phyloP scores from a whole-genome alignment of 35 echinoderm and acorn worm genomes.

The Hemicentrotus pulcherrimus region DNA sequence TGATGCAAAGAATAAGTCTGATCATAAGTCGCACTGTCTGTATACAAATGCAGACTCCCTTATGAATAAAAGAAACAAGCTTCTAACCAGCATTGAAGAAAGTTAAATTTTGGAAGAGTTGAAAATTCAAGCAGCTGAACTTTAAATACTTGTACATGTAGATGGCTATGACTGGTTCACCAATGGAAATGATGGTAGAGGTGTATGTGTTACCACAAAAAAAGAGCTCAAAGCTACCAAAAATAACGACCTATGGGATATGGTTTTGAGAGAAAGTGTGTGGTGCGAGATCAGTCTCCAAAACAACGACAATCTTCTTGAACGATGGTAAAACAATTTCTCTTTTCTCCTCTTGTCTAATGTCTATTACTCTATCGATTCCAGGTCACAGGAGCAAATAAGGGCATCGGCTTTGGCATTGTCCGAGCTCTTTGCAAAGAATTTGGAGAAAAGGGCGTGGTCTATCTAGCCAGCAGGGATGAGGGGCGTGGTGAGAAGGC shows the following conservation, averaged over 20 bases:
- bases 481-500: slow-evolving; percentile 65
- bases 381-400: slow-evolving; percentile 83
- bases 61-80: neutral
- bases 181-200: neutral
- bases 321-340: neutral
- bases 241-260: neutral
- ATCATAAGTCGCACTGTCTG: neutral
- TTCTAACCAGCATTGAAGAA: neutral
- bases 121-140: neutral
- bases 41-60: neutral
- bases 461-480: slow-evolving; percentile 75
- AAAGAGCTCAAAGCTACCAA: neutral
- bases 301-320: neutral
- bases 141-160: no score
- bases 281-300: no score
- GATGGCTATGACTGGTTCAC: neutral
- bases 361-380: no score
- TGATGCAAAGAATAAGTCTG: neutral
- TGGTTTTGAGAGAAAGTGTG: neutral
- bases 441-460: slow-evolving; percentile 51
- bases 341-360: no score
- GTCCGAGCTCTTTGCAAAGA: slow-evolving; percentile 76
- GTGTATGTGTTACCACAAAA: neutral
- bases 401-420: slow-evolving; percentile 81
- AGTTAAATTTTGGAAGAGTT: neutral